Evolutionary conservation across 2,888 invertebrate species (phyloP).

Genomic region (Idaea dimidiata): DNA sequence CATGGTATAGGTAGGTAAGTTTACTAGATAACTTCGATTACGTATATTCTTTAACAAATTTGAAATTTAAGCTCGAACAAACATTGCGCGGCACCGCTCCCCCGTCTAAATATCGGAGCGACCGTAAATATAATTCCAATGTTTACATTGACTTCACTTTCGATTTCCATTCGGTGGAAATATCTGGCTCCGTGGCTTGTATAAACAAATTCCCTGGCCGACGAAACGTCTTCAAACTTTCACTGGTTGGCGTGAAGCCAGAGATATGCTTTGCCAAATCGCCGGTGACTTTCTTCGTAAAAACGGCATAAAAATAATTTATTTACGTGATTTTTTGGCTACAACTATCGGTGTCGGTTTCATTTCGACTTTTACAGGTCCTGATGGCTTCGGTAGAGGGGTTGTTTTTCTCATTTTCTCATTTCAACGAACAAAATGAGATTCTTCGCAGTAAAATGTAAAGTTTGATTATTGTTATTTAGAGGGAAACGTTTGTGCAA

Average conservation of each 20-base stretch:
- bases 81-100: conserved; percentile 21
- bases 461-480: conserved; percentile 2
- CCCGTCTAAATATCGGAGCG: conserved; percentile 21
- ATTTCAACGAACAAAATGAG: conserved; percentile 2
- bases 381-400: neutral
- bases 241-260: conserved; percentile 70
- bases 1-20: conserved; percentile 11
- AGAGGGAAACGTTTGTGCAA: neutral
- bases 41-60: conserved; percentile 17
- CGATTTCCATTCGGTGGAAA: conserved; percentile 50
- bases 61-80: conserved; percentile 21
- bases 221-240: conserved; percentile 66
- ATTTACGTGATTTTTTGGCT: conserved; percentile 53
- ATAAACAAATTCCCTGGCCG: conserved; percentile 73
- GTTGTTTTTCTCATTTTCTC: conserved; percentile 4
- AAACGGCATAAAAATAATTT: conserved; percentile 65
- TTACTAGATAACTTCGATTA: neutral
- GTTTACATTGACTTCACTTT: conserved; percentile 65
- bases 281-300: conserved; percentile 61
- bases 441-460: conserved; percentile 1
- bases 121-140: conserved; percentile 53
- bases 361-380: conserved; percentile 4
- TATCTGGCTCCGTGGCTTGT: conserved; percentile 58
- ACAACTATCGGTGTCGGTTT: conserved; percentile 40
- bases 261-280: conserved; percentile 52